Percentiles rank a stretch among this genome's conserved stretches.
Conservation (phyloP, 1,140 invertebrate genomes). For the Brachionus rubens region DNA sequence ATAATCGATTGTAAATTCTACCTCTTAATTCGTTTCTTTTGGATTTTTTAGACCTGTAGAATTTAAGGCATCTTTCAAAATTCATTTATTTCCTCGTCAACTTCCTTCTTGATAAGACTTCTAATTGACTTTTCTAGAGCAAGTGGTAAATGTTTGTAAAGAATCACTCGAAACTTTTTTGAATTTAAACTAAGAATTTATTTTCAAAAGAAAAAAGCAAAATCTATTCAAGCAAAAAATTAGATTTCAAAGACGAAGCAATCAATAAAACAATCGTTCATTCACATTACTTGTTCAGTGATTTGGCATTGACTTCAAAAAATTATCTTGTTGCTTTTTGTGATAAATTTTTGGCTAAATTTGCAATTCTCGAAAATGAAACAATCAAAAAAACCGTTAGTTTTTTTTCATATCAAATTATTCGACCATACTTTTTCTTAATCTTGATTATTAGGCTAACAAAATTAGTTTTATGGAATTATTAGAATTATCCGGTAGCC, state of each 20-base stretch:
- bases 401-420: too few relatives aligned
- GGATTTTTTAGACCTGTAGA: too few relatives aligned
- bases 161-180: too few relatives aligned
- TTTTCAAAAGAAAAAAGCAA: slow-evolving; percentile 13
- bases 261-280: slow-evolving; percentile 10
- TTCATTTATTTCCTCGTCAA: too few relatives aligned
- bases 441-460: not conserved
- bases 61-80: too few relatives aligned
- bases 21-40: too few relatives aligned
- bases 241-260: slow-evolving; percentile 26
- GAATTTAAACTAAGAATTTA: too few relatives aligned
- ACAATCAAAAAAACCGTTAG: slow-evolving; percentile 13
- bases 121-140: too few relatives aligned
- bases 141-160: too few relatives aligned
- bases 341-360: slow-evolving; percentile 43
- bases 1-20: too few relatives aligned
- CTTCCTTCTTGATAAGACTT: too few relatives aligned
- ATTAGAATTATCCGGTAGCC: slow-evolving; percentile 7
- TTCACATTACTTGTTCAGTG: slow-evolving; percentile 34
- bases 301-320: slow-evolving; percentile 1
- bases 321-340: slow-evolving; percentile 29
- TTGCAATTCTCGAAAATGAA: slow-evolving; percentile 24
- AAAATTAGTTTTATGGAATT: slow-evolving; percentile 14
- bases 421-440: too few relatives aligned
- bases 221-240: slow-evolving; percentile 8